Conservation (phyloP, 2,888 invertebrate genomes). For the Agelastica alni region DNA sequence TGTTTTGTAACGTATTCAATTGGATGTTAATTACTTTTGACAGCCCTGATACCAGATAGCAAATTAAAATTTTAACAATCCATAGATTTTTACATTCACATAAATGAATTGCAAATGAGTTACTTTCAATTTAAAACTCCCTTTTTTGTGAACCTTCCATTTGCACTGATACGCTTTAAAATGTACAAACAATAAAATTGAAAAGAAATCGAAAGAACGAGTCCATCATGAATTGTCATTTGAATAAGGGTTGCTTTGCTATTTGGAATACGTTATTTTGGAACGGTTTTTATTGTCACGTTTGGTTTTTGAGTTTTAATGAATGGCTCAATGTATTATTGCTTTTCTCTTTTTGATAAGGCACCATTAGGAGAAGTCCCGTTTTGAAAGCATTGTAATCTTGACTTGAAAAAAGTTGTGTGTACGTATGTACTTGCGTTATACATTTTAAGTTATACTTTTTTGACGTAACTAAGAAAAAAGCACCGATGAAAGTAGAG, state of each 20-base stretch:
- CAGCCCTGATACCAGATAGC: neutral
- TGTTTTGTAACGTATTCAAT: neutral
- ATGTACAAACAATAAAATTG: constrained; percentile 5
- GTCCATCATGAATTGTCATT: neutral
- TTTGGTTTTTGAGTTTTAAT: too few relatives aligned
- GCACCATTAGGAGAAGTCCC: too few relatives aligned
- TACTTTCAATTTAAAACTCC: neutral
- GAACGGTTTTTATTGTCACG: neutral
- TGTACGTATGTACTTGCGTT: too few relatives aligned
- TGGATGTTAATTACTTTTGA: neutral
- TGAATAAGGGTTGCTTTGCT: neutral
- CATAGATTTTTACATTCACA: neutral
- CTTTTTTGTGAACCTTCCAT: neutral
- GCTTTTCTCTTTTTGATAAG: too few relatives aligned
- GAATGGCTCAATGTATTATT: too few relatives aligned
- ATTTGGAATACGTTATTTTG: neutral
- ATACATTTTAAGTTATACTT: too few relatives aligned
- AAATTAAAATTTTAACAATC: neutral
- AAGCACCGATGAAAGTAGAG: too few relatives aligned
- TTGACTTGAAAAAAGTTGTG: too few relatives aligned
- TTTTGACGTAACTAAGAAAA: too few relatives aligned
- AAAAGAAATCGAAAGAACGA: constrained; percentile 1
- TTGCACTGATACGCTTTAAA: neutral
- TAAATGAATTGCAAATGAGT: neutral
- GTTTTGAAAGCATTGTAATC: too few relatives aligned